phyloP scores from a whole-genome alignment of 1,140 invertebrate species.

The Popillia japonica region DNA sequence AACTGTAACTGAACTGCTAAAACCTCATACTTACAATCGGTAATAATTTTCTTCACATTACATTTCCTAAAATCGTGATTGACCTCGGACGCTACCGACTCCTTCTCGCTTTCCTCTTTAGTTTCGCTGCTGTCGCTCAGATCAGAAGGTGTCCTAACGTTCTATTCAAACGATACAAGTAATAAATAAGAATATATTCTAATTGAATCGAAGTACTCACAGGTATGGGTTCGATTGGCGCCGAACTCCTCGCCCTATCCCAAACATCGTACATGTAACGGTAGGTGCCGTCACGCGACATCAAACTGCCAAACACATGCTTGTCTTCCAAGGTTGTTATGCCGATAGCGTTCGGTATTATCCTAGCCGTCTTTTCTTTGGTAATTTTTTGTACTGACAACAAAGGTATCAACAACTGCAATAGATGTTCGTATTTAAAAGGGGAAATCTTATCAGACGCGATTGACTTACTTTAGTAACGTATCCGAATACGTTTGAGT shows the following conservation, averaged over 20 bases:
- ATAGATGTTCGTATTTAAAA: constrained; percentile 39
- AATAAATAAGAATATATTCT: constrained; percentile 27
- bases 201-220: constrained; percentile 43
- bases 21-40: constrained; percentile 4
- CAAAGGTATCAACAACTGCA: constrained; percentile 82
- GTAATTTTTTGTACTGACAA: constrained; percentile 83
- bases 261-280: constrained; percentile 72
- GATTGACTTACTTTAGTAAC: constrained; percentile 73
- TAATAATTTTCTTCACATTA: constrained; percentile 23
- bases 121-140: constrained; percentile 50
- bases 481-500: constrained; percentile 94
- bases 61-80: constrained; percentile 43
- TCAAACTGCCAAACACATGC: constrained; percentile 88
- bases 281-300: constrained; percentile 87
- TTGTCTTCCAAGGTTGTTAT: constrained; percentile 84
- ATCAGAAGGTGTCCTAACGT: constrained; percentile 48
- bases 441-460: not conserved
- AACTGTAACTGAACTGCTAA: not conserved
- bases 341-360: constrained; percentile 91
- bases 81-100: constrained; percentile 46
- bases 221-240: constrained; percentile 49
- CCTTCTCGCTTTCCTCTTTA: constrained; percentile 53
- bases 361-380: constrained; percentile 89
- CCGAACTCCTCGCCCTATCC: constrained; percentile 53
- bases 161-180: not conserved